Conservation (phyloP, 1,140 invertebrate species). For the Apis dorsata region DNA sequence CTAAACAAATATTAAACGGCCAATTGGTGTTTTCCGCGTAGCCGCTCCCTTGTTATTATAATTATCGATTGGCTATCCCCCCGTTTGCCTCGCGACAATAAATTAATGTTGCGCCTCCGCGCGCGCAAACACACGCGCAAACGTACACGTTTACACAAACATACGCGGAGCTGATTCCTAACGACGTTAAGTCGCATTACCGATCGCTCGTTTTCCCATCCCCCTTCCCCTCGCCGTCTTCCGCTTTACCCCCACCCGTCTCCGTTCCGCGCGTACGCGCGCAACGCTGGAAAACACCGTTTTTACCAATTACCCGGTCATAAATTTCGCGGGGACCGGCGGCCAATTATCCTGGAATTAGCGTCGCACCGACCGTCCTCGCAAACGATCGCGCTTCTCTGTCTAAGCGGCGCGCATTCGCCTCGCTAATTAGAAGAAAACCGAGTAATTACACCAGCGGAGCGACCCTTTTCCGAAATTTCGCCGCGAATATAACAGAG, state of each 20-base stretch:
- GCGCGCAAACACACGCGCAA: no score
- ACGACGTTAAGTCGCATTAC: slow-evolving; percentile 63
- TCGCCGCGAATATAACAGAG: slow-evolving; percentile 17
- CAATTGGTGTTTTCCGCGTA: slow-evolving; percentile 35
- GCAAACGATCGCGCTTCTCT: slow-evolving; percentile 39
- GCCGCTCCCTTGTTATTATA: slow-evolving; percentile 34
- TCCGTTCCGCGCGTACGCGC: neutral
- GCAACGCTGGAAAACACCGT: slow-evolving; percentile 56
- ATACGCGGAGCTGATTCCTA: slow-evolving; percentile 48
- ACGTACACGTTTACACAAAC: neutral
- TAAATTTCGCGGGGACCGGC: slow-evolving; percentile 66
- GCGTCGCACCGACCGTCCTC: slow-evolving; percentile 41
- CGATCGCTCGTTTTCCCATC: neutral
- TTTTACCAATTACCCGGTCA: slow-evolving; percentile 70
- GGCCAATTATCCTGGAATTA: slow-evolving; percentile 66
- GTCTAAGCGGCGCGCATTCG: slow-evolving; percentile 38
- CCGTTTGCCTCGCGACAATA: slow-evolving; percentile 27
- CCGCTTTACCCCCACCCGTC: no score
- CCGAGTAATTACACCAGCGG: slow-evolving; percentile 38
- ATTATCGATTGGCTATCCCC: slow-evolving; percentile 24
- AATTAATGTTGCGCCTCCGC: slow-evolving; percentile 48
- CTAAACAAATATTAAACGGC: slow-evolving; percentile 40
- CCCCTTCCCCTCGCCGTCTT: neutral
- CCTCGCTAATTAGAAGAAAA: slow-evolving; percentile 52
- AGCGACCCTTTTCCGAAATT: slow-evolving; percentile 38